These are phyloP conservation scores for Eulimnadia texana DNA, from an alignment of 1,140 invertebrate genomes.

Conservation along the genomic window DNA sequence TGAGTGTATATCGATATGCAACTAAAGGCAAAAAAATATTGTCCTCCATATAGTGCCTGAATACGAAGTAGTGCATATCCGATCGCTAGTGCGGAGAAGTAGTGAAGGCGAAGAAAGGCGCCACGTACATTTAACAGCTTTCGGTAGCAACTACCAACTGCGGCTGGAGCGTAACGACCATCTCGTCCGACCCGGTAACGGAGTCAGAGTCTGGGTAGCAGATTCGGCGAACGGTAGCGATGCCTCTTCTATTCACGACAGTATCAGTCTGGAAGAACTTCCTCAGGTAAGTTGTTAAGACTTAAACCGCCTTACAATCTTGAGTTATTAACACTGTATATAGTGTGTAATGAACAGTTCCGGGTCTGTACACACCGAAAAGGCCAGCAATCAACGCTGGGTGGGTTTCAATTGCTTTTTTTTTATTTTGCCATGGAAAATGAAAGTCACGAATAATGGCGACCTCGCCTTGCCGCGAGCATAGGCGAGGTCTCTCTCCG, in stretches of 20 bases:
- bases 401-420: too few relatives aligned
- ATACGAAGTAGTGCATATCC: constrained; percentile 44
- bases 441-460: too few relatives aligned
- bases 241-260: constrained; percentile 45
- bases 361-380: too few relatives aligned
- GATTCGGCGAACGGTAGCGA: constrained; percentile 31
- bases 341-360: too few relatives aligned
- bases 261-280: constrained; percentile 58
- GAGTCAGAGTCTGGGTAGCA: constrained; percentile 60
- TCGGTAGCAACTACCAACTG: constrained; percentile 34
- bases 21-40: neutral
- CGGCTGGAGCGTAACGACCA: constrained; percentile 53
- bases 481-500: too few relatives aligned
- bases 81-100: constrained; percentile 21
- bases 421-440: too few relatives aligned
- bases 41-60: constrained; percentile 39
- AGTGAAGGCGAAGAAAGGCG: constrained; percentile 15
- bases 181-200: constrained; percentile 38
- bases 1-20: neutral
- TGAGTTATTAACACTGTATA: too few relatives aligned
- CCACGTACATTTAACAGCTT: constrained; percentile 16
- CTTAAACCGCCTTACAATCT: too few relatives aligned
- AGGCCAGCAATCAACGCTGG: too few relatives aligned
- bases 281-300: constrained; percentile 50
- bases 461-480: too few relatives aligned